Evolutionary conservation across 1,140 invertebrate genomes (phyloP), one percentile per base, ranked within the genome.

Genomic region (Lordiphosa clarofinis): DNA sequence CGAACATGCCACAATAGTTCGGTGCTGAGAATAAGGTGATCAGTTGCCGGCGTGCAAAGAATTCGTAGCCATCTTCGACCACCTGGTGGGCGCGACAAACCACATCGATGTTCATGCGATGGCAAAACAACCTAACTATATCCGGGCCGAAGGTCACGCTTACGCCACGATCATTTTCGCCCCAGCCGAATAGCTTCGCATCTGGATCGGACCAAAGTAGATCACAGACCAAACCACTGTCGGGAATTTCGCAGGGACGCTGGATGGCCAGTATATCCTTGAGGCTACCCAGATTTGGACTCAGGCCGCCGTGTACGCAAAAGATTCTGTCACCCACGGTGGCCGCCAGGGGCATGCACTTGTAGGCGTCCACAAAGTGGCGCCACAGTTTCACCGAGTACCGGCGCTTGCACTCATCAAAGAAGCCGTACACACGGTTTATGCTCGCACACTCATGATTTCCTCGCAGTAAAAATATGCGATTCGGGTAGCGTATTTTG

Each of bases 361-460:
- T 58, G 19, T 73, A 73, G 38, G 66, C 70, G 7, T 72, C 69
- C 91, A 91, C 97, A 98, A 90, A 99, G 98, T 89, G 98, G 90
- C 98, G 99, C 97, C 97, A 99, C 75, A 99, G 89, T 90, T 98
- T 99, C 56, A 98, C 96, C 90, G 97, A 98, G 89, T 96, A 99
- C 84, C 97, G 93, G 86, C 97, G 92, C 91, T 95, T 95, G 93
- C 97, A 98, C 91, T 98, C 97, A 88, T 98, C 97, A 89, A 97
- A 98, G 90, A 98, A 98, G 49, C 91, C 84, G 91, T 98, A 98
- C 91, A 97, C 96, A 90, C 95, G 94, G 90, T 97, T 97, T 75
- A 97, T 96, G 64, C 37, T 8, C n/a, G 55, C 46, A 0, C 52
- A 33, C 36, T 73, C 70, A 11, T 73, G 70, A n/a, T 73, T 96